Percentiles rank a stretch among this genome's conserved stretches.
Evolutionary conservation across 2,888 invertebrate species (phyloP).

Genomic region (Nasonia oneida): DNA sequence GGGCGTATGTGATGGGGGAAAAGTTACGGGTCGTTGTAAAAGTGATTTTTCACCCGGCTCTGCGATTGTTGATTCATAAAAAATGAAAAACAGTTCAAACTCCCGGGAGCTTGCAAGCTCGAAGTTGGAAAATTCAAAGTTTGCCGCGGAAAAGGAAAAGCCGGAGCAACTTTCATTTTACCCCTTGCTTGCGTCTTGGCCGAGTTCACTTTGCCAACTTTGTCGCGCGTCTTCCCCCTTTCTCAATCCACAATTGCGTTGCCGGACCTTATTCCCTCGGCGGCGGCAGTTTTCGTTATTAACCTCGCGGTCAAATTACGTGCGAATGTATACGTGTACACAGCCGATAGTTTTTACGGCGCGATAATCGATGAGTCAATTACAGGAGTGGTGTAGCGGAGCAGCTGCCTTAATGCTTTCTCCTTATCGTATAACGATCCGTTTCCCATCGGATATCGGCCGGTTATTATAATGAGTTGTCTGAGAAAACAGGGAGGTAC

Average conservation of each 20-base stretch:
- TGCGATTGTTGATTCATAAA: not conserved
- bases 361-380: slow-evolving; percentile 28
- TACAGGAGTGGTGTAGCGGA: not conserved
- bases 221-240: not conserved
- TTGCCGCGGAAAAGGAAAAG: not conserved
- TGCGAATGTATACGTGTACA: no score
- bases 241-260: not conserved
- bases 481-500: slow-evolving; percentile 34
- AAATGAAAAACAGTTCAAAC: not conserved
- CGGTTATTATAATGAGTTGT: slow-evolving; percentile 34
- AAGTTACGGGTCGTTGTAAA: no score
- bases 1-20: not conserved
- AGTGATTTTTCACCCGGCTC: no score
- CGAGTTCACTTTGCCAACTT: slow-evolving; percentile 13
- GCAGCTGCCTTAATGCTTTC: slow-evolving; percentile 24
- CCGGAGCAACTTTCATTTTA: slow-evolving; percentile 43
- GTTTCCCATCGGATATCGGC: slow-evolving; percentile 39
- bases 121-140: slow-evolving; percentile 26
- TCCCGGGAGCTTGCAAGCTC: not conserved
- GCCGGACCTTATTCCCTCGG: not conserved
- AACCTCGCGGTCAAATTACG: not conserved
- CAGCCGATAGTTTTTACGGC: not conserved
- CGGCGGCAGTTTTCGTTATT: not conserved
- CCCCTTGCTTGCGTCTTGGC: not conserved
- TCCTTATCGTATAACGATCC: slow-evolving; percentile 34